Base-by-base conservation (phyloP, 1,140 invertebrate genomes). In the Aphaenogaster rudis region DNA sequence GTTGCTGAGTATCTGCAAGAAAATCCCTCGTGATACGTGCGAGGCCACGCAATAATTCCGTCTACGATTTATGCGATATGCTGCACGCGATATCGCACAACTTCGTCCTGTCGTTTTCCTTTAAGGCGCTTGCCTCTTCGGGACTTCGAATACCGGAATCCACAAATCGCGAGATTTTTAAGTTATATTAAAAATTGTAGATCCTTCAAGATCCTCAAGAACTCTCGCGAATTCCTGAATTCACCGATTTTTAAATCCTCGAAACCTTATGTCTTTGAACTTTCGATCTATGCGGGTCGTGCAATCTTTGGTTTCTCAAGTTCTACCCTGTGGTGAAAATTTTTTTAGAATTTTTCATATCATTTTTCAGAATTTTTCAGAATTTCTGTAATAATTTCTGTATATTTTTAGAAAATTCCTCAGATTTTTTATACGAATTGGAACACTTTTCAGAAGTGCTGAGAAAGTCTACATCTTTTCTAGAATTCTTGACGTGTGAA, bases 1-100 rank as follows among this genome's bases (percentile, higher is more conserved):
- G 89, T 96, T 95, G 85, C 94, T 94, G 17, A 96, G 87, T 67
- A 95, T 95, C 94, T 95, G 86, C 5, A 91, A 90, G 52, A 61
- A 86, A 86, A 89, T 59, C 8, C 9, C 0, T 64, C 15, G 17
- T 36, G 59, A 50, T 66, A 45, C 2, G 9, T 28, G 42, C 3
- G 54, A 48, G 13, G 17, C 5, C n/a, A 54, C 36, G n/a, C 28
- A 21, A 82, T 59, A 48, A 74, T 17, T 74, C 39, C 13, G n/a
- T 71, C 39, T 72, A 57, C 17, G 52, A 82, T 76, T 8, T 74
- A 76, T 17, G 15, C 42, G 80, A 84, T 84, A 84, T 4, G 52
- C 17, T 21, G 11, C 63, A 61, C 69, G 69, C 69, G n/a, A 84
- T 59, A n/a, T 80, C n/a, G 48, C 21, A n/a, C n/a, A 42, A 50